phyloP scores from a whole-genome alignment of 2,113 vertebrate genomes.

The Pterophyllum scalare region DNA sequence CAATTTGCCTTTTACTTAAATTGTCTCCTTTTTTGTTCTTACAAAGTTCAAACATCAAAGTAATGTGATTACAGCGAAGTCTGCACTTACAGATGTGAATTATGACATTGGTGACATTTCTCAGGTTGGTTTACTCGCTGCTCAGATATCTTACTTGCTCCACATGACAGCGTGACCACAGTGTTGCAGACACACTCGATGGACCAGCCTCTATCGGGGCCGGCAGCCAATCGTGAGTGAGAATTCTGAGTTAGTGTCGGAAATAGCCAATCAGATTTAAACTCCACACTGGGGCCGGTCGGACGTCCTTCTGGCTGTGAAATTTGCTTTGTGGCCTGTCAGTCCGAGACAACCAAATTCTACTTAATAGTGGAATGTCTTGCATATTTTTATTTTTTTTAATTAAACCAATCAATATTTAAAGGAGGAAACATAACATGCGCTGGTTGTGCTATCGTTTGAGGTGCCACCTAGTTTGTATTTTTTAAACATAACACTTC shows the following conservation, averaged over 20 bases:
- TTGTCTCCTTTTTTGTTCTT: not conserved
- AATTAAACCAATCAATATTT: not conserved
- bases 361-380: not conserved
- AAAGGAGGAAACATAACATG: not conserved
- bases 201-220: not conserved
- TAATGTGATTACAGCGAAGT: not conserved
- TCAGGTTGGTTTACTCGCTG: slow-evolving; percentile 6
- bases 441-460: not conserved
- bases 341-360: accelerated
- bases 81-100: not conserved
- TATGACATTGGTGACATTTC: not conserved
- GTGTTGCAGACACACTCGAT: not conserved
- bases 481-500: too few relatives aligned
- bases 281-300: not conserved
- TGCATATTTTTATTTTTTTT: accelerated
- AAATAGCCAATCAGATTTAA: slow-evolving; percentile 8
- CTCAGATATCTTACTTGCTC: not conserved
- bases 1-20: slow-evolving; percentile 1
- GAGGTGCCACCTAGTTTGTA: too few relatives aligned
- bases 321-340: accelerated
- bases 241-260: not conserved
- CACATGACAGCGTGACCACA: not conserved
- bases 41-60: not conserved
- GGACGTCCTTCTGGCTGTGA: not conserved
- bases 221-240: not conserved